A percentile compares a stretch with the other conserved stretches of the same genome.
Evolutionary conservation across 1,140 invertebrate genomes (phyloP).

Genomic region (Lamellibrachia luymesi): DNA sequence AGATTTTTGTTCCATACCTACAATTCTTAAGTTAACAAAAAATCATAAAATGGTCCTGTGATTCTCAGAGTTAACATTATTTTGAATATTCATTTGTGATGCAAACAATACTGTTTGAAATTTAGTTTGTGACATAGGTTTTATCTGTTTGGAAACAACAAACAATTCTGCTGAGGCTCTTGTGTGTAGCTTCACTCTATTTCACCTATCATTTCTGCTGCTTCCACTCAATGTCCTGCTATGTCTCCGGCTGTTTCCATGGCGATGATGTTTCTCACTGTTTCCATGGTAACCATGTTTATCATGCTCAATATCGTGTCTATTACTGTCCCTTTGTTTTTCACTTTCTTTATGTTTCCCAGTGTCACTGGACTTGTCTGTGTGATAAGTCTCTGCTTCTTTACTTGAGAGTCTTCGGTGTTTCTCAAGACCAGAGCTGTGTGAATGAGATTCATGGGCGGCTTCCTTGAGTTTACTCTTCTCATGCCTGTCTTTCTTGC

Average conservation of each 20-base stretch:
- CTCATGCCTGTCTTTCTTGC: not conserved
- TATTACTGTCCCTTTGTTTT: not conserved
- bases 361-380: not conserved
- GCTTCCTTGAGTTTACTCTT: not conserved
- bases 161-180: no score
- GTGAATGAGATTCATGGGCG: not conserved
- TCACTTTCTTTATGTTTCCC: not conserved
- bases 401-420: not conserved
- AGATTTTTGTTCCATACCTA: no score
- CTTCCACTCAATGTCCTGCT: not conserved
- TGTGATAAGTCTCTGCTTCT: not conserved
- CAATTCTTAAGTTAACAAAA: no score
- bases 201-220: not conserved
- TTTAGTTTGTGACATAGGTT: no score
- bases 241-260: not conserved
- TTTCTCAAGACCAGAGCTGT: not conserved
- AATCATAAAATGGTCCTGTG: no score
- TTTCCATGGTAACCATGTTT: not conserved
- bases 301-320: not conserved
- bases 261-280: not conserved
- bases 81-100: no score
- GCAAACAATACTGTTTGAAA: no score
- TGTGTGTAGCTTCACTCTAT: not conserved
- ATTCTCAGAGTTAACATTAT: no score
- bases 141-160: no score